Base-by-base conservation (phyloP, 2,888 invertebrate species). In the Clitarchus hookeri region DNA sequence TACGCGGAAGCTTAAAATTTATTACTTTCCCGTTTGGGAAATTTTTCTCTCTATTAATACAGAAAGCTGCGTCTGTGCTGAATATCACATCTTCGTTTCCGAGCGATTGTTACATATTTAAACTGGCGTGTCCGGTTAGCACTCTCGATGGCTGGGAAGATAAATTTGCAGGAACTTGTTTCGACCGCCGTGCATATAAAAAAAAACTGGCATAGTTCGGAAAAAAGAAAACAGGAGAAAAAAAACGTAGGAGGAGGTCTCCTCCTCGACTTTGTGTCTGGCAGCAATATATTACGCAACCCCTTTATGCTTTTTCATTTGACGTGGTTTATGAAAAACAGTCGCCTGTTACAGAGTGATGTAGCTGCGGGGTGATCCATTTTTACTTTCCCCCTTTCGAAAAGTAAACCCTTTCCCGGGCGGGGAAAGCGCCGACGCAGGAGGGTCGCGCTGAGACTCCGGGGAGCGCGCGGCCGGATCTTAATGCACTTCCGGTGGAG, bases 271-370 rank as follows among this genome's bases (percentile, higher is more conserved):
- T 65, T n/a, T 16, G 65, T 19, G 65, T 11, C n/a, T 65, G 65
- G 16, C 65, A 65, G 65, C 65, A 8, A 65, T 65, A 65, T 65
- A 65, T 65, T 65, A 65, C 19, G n/a, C 65, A 65, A 65, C 65
- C 65, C 65, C 65, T 65, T 65, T 65, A 65, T 65, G 65, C 65
- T 65, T 65, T 65, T 65, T 65, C 65, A 65, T 65, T 65, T 65
- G 65, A 65, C 65, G 65, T 65, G 65, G 65, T 65, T 65, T 65
- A 65, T 65, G 65, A 65, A 65, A 65, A 65, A 65, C 65, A 65
- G 65, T 65, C n/a, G 65, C 65, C 23, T 23, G 23, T 65, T n/a
- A 65, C 65, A 65, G 65, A 65, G 65, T 65, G 65, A 65, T 23
- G 19, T 53, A 23, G 65, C 65, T 23, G 19, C n/a, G 65, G 65